phyloP scores from a whole-genome alignment of 2,113 vertebrate species.

The Xiphias gladius region DNA sequence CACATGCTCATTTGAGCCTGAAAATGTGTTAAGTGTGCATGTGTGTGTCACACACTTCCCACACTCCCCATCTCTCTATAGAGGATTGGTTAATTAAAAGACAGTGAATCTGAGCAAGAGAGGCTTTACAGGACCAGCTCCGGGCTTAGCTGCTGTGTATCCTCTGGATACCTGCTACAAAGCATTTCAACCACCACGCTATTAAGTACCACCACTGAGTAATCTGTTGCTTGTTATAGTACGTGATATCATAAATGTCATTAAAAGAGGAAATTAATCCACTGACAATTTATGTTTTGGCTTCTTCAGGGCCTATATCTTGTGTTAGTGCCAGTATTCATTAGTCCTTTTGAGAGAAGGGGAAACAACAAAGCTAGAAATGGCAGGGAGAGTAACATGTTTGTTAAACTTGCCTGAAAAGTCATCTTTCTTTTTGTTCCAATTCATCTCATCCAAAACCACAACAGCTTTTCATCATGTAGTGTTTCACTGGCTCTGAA shows the following conservation, averaged over 20 bases:
- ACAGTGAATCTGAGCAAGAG: conserved; percentile 49
- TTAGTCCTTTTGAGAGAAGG: conserved; percentile 13
- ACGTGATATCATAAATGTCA: conserved; percentile 35
- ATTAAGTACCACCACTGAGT: conserved; percentile 51
- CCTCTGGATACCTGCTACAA: conserved; percentile 58
- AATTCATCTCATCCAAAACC: background rate
- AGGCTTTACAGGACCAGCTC: conserved; percentile 58
- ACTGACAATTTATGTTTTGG: conserved; percentile 11
- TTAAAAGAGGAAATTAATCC: conserved; percentile 36
- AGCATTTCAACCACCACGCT: conserved; percentile 34
- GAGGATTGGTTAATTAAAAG: conserved; percentile 75
- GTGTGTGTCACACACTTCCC: conserved; percentile 65
- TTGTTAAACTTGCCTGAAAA: conserved; percentile 15
- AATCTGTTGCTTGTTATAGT: conserved; percentile 41
- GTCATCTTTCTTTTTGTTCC: conserved; percentile 8
- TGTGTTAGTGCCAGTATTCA: background rate
- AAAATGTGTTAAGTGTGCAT: conserved; percentile 21
- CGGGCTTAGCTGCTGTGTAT: conserved; percentile 51
- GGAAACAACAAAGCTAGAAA: conserved; percentile 13
- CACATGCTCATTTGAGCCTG: conserved; percentile 13
- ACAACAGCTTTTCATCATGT: background rate
- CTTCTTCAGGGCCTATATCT: conserved; percentile 6
- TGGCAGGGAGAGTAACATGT: conserved; percentile 15
- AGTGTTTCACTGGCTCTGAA: background rate
- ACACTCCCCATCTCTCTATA: conserved; percentile 49